Evolutionary conservation across 1,140 invertebrate species (phyloP).

Genomic region (Drosophila ficusphila): DNA sequence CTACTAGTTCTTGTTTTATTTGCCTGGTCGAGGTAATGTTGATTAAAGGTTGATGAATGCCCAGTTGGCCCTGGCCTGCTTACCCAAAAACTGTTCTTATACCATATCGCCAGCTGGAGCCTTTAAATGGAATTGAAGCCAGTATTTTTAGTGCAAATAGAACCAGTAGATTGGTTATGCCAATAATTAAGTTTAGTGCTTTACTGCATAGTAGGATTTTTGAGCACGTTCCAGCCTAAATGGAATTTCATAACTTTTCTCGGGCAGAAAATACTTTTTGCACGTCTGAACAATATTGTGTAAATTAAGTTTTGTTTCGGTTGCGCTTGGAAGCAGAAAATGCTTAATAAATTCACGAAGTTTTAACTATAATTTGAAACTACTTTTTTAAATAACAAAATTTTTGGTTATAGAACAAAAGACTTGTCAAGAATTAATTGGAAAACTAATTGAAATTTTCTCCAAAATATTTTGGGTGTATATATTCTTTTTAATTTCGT

Average conservation of each 20-base stretch:
- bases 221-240: slow-evolving; percentile 21
- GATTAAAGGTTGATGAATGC: slow-evolving; percentile 62
- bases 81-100: slow-evolving; percentile 24
- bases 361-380: too few relatives aligned
- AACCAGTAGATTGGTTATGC: background rate
- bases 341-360: too few relatives aligned
- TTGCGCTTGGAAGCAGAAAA: too few relatives aligned
- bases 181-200: slow-evolving; percentile 12
- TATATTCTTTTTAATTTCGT: too few relatives aligned
- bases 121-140: slow-evolving; percentile 9
- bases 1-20: slow-evolving; percentile 18
- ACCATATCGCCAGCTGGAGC: background rate
- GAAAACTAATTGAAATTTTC: too few relatives aligned
- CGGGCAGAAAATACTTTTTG: slow-evolving; percentile 4
- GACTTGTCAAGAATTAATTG: too few relatives aligned
- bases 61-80: slow-evolving; percentile 48
- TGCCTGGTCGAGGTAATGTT: slow-evolving; percentile 44
- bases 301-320: background rate
- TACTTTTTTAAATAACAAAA: background rate
- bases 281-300: background rate
- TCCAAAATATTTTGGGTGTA: too few relatives aligned
- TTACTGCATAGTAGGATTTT: slow-evolving; percentile 3
- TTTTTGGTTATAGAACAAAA: too few relatives aligned
- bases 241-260: slow-evolving; percentile 10
- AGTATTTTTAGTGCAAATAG: slow-evolving; percentile 8